A percentile compares a stretch with the other conserved stretches of the same genome.
These are phyloP conservation scores for Callorhinus ursinus DNA, from an alignment of 2,113 vertebrate species.

Conservation along the genomic window DNA sequence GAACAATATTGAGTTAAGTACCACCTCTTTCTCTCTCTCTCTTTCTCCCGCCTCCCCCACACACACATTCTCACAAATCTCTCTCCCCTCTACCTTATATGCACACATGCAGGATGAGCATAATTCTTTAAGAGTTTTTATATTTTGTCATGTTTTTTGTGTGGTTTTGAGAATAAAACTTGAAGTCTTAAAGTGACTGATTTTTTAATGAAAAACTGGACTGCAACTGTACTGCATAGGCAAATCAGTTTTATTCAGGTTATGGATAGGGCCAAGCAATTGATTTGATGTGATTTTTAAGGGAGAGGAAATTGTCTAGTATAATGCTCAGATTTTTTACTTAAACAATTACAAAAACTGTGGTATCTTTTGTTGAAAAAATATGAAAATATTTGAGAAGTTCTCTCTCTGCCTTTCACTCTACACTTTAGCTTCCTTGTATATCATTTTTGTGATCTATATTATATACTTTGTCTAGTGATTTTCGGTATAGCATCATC, in stretches of 20 bases:
- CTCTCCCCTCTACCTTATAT: neutral
- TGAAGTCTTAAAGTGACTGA: neutral
- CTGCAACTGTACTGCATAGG: neutral
- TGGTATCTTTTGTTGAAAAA: neutral
- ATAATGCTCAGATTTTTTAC: neutral
- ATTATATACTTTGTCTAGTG: neutral
- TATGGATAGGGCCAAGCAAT: neutral
- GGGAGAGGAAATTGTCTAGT: neutral
- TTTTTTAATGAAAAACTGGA: neutral
- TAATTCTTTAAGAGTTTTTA: neutral
- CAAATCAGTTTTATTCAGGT: neutral
- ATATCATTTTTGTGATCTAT: neutral
- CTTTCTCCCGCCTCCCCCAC: neutral
- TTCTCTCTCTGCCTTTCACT: neutral
- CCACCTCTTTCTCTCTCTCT: neutral
- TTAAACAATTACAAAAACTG: neutral
- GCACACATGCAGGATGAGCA: neutral
- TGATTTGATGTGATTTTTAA: slow-evolving; percentile 45
- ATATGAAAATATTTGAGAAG: neutral
- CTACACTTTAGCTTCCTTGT: neutral
- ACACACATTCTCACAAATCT: neutral
- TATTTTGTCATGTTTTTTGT: neutral
- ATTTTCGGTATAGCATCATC: slow-evolving; percentile 2
- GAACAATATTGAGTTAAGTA: neutral
- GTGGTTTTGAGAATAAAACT: neutral